phyloP scores from a whole-genome alignment of 1,140 invertebrate genomes.

The Drosophila equinoxialis region DNA sequence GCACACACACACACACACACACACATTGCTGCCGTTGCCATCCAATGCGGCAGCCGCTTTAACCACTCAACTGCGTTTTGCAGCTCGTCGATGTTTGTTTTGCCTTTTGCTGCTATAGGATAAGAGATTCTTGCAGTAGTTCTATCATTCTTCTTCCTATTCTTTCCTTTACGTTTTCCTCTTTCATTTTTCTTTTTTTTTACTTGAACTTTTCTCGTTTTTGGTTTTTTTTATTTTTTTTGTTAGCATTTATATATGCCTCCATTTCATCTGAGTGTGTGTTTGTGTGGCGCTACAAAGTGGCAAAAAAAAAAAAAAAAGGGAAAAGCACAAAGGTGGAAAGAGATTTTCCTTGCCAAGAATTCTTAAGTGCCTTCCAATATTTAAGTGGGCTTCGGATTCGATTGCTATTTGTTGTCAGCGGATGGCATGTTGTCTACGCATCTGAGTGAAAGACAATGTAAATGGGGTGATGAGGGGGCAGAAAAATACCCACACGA shows the following conservation, averaged over 20 bases:
- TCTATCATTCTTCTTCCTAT: conserved; percentile 6
- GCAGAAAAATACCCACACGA: neutral
- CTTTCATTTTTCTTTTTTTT: neutral
- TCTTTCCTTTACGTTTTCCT: conserved; percentile 13
- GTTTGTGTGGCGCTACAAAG: conserved; percentile 1
- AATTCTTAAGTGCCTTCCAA: conserved; percentile 67
- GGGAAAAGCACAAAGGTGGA: conserved; percentile 1
- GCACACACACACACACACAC: neutral
- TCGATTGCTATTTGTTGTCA: conserved; percentile 65
- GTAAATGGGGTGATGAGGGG: neutral
- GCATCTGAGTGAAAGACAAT: conserved; percentile 38
- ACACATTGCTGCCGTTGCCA: neutral
- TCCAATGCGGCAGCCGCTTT: conserved; percentile 7
- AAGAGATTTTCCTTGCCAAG: conserved; percentile 50
- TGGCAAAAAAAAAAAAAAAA: conserved; percentile 8
- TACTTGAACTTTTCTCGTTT: conserved; percentile 11
- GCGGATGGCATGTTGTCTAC: conserved; percentile 56
- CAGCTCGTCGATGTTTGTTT: conserved; percentile 13
- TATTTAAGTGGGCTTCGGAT: conserved; percentile 65
- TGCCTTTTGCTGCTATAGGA: conserved; percentile 13
- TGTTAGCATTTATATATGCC: conserved; percentile 8
- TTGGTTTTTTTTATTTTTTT: neutral
- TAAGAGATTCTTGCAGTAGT: conserved; percentile 14
- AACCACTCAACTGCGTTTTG: conserved; percentile 13
- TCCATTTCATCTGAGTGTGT: conserved; percentile 5